Evolutionary conservation across 2,113 vertebrate species (phyloP), one percentile per base, ranked within the genome.

Genomic region (Myocastor coypus): DNA sequence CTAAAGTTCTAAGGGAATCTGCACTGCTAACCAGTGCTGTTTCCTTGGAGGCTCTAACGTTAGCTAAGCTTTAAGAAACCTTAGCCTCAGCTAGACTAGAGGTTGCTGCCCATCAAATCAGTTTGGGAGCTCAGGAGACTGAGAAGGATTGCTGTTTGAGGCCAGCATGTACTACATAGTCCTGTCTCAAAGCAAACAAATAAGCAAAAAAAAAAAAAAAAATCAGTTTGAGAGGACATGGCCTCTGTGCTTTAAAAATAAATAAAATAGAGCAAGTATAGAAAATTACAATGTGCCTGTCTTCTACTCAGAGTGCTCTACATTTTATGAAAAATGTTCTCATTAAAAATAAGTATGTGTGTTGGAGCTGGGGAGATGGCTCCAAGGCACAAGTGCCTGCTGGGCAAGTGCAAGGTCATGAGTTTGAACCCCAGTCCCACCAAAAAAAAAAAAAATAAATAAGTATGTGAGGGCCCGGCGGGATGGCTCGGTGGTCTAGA

Each of bases 201-300:
- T 30, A 68, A 68, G 32, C 30, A 66, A 55, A 55, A 13, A 57
- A 63, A 61, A 19, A 68, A 69, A n/a, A 68, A 34, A 34, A 95
- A 89, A 68, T 75, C 9, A 40, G 26, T 46, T 32, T 42, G 55
- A 37, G n/a, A 24, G 12, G 30, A 26, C 22, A 12, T 4, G 34
- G 14, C 14, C 42, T 85, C 22, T 4, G 26, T 24, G 40, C n/a
- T 83, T 71, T 34, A 93, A 89, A 93, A 68, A 42, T 78, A 66
- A 86, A 94, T 26, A 57, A 86, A 94, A 86, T 24, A 82, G 11
- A 89, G 82, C 50, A 66, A 87, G 71, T 68, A 89, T 16, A 78
- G 69, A 91, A 95, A 93, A 94, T 7, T 83, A 7, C 20, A 55
- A 50, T 30, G 32, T 66, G 37, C 16, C 24, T 37, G 7, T n/a